Percentiles rank a stretch among this genome's conserved stretches.
Conservation (phyloP, 1,140 invertebrate genomes). For the Dryas iulia region DNA sequence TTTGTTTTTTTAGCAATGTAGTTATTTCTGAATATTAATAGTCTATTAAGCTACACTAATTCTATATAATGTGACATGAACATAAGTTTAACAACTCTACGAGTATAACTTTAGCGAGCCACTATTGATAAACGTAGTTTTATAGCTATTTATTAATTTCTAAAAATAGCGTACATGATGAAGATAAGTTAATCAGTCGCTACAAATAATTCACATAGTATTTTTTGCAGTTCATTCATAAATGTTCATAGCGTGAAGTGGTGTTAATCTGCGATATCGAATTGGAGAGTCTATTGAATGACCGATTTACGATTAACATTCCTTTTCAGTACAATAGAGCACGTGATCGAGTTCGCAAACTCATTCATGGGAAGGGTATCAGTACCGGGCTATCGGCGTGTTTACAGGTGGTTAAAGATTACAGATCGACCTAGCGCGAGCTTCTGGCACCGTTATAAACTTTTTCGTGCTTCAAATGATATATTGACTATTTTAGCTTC, state of each 20-base stretch:
- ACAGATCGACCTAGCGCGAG: constrained; percentile 35
- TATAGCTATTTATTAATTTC: constrained; percentile 21
- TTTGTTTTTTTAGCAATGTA: neutral
- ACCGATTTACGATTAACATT: constrained; percentile 67
- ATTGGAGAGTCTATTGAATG: constrained; percentile 59
- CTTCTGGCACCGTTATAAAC: constrained; percentile 23
- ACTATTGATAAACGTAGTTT: constrained; percentile 2
- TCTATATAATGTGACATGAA: neutral
- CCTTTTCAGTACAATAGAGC: constrained; percentile 65
- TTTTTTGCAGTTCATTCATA: constrained; percentile 68
- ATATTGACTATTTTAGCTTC: constrained; percentile 21
- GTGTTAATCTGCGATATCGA: constrained; percentile 59
- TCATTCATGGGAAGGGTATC: constrained; percentile 61
- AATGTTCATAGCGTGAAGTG: constrained; percentile 57
- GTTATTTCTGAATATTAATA: neutral
- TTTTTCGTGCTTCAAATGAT: constrained; percentile 15
- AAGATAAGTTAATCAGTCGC: constrained; percentile 39
- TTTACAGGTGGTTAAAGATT: constrained; percentile 50
- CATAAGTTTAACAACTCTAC: neutral
- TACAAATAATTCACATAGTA: constrained; percentile 44
- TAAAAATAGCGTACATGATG: constrained; percentile 30
- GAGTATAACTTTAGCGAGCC: neutral
- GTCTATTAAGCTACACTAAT: neutral
- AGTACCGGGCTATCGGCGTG: constrained; percentile 39
- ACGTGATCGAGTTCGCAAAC: constrained; percentile 58